Percentiles rank a stretch among this genome's conserved stretches.
Conservation (phyloP, 2,113 vertebrate species). For the Thunnus thynnus region DNA sequence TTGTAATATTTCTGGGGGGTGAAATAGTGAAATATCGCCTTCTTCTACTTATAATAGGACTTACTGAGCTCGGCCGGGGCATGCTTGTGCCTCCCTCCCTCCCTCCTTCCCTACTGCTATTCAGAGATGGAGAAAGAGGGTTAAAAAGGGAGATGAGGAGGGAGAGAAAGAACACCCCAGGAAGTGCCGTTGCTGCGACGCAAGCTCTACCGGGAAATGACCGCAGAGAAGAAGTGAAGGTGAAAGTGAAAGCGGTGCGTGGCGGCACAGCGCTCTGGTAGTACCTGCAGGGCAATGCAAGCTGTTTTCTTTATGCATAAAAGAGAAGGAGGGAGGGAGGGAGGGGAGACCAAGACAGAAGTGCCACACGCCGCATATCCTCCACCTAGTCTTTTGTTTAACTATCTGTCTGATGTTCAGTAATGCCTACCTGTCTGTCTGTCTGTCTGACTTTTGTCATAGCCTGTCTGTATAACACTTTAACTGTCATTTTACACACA, state of each 20-base stretch:
- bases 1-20: conserved; percentile 95
- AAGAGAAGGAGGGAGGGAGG: conserved; percentile 58
- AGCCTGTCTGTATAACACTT: conserved; percentile 22
- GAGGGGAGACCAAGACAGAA: conserved; percentile 22
- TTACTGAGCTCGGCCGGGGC: conserved; percentile 87
- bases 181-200: conserved; percentile 79
- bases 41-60: conserved; percentile 95
- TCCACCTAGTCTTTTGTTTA: conserved; percentile 63
- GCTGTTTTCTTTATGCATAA: conserved; percentile 86
- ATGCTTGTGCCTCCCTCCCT: conserved; percentile 81
- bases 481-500: not conserved
- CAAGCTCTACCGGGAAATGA: conserved; percentile 90
- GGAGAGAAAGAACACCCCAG: conserved; percentile 67
- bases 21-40: conserved; percentile 98
- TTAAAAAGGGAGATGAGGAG: conserved; percentile 50
- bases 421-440: conserved; percentile 26
- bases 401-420: conserved; percentile 51
- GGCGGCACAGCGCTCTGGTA: conserved; percentile 75
- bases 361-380: conserved; percentile 52
- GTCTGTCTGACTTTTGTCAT: conserved; percentile 28
- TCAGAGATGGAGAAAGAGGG: conserved; percentile 58
- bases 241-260: conserved; percentile 87
- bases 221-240: conserved; percentile 92
- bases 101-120: conserved; percentile 42
- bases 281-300: conserved; percentile 88